Conservation (phyloP, 2,797 vertebrate genomes). For the Limosa lapponica region DNA sequence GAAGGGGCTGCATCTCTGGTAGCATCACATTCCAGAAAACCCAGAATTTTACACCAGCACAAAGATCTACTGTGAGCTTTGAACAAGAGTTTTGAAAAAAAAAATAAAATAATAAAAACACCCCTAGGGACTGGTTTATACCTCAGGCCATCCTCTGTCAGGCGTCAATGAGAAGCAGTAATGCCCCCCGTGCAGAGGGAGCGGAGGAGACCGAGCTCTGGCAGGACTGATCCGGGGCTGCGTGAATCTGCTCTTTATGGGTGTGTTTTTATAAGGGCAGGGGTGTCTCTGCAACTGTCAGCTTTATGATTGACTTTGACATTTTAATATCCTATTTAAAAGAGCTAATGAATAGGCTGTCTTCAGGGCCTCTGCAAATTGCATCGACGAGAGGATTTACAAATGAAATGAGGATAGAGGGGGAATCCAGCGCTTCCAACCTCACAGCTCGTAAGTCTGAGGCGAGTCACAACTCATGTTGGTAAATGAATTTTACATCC, state of each 20-base stretch:
- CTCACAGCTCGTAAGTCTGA: neutral
- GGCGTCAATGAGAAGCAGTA: rapidly evolving
- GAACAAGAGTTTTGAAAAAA: neutral
- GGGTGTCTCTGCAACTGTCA: neutral
- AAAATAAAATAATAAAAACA: neutral
- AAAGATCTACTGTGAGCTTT: too few species aligned
- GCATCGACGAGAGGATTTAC: neutral
- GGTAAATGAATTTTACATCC: neutral
- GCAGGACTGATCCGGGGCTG: neutral
- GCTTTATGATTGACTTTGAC: neutral
- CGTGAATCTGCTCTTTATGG: rapidly evolving
- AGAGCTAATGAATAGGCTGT: neutral
- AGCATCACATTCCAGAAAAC: neutral
- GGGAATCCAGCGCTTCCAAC: neutral
- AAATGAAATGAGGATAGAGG: neutral
- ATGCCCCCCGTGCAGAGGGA: rapidly evolving
- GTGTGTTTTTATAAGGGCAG: neutral
- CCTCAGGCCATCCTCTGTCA: rapidly evolving
- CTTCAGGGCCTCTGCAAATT: neutral
- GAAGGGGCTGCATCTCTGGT: neutral
- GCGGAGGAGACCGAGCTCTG: rapidly evolving
- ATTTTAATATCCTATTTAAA: neutral
- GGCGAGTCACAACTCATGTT: neutral
- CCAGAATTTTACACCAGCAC: neutral
- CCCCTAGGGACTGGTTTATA: rapidly evolving